Evolutionary conservation across 2,797 vertebrate genomes (phyloP).

Genomic region (Dryobates pubescens): DNA sequence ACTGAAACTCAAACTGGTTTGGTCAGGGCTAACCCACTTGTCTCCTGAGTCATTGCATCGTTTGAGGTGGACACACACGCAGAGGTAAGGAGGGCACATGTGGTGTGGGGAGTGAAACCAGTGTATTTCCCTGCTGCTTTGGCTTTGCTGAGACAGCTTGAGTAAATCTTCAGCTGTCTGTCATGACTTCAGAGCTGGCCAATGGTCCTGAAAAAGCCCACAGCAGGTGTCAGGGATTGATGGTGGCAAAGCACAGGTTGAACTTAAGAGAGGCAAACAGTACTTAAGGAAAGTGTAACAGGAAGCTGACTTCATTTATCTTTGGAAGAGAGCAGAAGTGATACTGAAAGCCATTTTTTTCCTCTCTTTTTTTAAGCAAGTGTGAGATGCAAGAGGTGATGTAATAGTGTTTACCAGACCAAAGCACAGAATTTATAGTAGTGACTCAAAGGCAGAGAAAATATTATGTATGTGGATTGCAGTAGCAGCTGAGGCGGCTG

Average conservation of each 20-base stretch:
- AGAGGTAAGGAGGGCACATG: accelerated
- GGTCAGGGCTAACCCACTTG: not conserved
- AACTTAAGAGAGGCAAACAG: conserved; percentile 10
- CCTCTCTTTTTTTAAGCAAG: not conserved
- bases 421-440: conserved; percentile 30
- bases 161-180: not conserved
- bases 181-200: not conserved
- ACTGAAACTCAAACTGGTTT: not conserved
- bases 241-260: conserved; percentile 2
- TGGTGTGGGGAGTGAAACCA: not conserved
- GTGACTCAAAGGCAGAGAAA: conserved; percentile 54
- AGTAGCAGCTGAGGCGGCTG: not conserved
- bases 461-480: conserved; percentile 29
- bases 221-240: not conserved
- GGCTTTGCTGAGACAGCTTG: not conserved
- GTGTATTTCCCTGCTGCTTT: not conserved
- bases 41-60: not conserved
- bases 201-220: not conserved
- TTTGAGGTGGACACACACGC: not conserved
- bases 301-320: not conserved
- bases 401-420: conserved; percentile 56
- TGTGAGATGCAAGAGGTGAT: conserved; percentile 37
- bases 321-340: conserved; percentile 45
- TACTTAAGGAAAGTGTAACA: not conserved
- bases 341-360: not conserved